Base-by-base conservation (phyloP, 2,113 vertebrate species). In the Melanotaenia duboulayi region DNA sequence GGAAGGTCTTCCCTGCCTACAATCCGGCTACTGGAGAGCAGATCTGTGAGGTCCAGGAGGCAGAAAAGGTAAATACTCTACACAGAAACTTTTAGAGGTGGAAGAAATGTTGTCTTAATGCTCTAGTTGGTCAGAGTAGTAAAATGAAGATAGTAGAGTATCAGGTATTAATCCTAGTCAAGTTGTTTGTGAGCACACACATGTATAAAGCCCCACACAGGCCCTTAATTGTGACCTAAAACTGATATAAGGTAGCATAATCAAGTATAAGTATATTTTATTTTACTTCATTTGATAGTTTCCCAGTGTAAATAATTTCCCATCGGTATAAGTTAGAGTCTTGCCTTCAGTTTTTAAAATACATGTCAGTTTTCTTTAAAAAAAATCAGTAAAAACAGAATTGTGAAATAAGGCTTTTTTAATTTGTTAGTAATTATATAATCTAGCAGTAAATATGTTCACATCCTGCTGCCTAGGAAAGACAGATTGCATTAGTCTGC, bases 31-130 rank as follows among this genome's bases (percentile, higher is more conserved):
- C 95, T 2, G 98, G 97, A 82, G 97, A 99, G 77, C 95, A 97
- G 89, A 95, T 99, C 86, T 99, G 97, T 86, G 97, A 99, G 68
- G 95, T 99, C 81, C 97, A 99, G 88, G 98, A 99, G 87, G 97
- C 96, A 51, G 97, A 98, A n/a, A 97, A 99, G 96, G 98, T 99
- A 95, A 78, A 56, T 17, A 28, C 16, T 44, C 4, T 6, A 16
- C 58, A 78, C 28, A 28, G 17, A 56, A 46, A 28, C 32, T 51
- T n/a, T 60, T 24, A 40, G 28, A 12, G 44, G 16, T 23, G 16
- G 17, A 59, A 12, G 14, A 57, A 42, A 22, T 19, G 28, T 5
- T 63, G n/a, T n/a, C n/a, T n/a, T n/a, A n/a, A n/a, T n/a, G n/a
- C n/a, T n/a, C n/a, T n/a, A n/a, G 19, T 56, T 32, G 7, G 7